These are phyloP conservation scores for Uropsilus gracilis DNA, from an alignment of 2,113 vertebrate genomes.

Conservation along the genomic window DNA sequence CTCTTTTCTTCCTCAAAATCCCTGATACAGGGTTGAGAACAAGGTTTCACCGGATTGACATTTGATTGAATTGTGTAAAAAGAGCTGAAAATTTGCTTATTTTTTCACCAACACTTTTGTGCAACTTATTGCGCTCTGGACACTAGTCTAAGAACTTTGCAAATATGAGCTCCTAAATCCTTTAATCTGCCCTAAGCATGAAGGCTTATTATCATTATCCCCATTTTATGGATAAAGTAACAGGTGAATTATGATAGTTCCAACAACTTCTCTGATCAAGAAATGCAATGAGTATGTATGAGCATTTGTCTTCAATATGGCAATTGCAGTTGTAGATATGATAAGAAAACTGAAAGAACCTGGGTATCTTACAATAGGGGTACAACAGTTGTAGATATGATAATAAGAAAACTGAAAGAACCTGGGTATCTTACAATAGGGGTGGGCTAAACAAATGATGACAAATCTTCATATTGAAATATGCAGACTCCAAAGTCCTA, in stretches of 20 bases:
- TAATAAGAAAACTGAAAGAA: background rate
- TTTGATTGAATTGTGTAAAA: background rate
- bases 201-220: background rate
- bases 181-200: background rate
- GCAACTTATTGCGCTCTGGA: background rate
- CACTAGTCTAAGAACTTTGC: background rate
- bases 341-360: background rate
- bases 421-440: background rate
- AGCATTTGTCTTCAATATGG: background rate
- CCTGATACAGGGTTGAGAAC: background rate
- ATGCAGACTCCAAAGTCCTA: background rate
- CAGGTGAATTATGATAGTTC: background rate
- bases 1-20: background rate
- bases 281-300: background rate
- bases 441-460: background rate
- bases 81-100: conserved; percentile 4
- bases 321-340: background rate
- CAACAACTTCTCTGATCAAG: background rate
- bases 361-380: background rate
- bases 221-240: background rate
- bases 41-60: background rate
- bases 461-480: background rate
- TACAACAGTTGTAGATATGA: too few relatives aligned
- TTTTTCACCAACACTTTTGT: background rate
- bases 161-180: background rate